Evolutionary conservation across 2,888 invertebrate genomes (phyloP).

Genomic region (Tachina fera): DNA sequence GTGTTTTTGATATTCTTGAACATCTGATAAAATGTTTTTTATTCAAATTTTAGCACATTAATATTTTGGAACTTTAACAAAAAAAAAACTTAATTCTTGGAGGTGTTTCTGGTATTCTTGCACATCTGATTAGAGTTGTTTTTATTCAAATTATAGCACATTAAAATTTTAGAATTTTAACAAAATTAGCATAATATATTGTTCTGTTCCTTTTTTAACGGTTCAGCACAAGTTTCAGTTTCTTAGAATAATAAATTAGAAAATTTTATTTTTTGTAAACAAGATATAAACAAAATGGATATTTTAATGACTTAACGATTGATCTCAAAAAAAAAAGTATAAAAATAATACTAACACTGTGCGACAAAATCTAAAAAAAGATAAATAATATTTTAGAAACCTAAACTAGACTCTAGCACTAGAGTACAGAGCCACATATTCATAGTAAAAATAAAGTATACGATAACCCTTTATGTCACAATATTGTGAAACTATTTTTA

Average conservation of each 20-base stretch:
- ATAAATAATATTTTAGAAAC: too few relatives aligned
- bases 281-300: neutral
- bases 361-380: too few relatives aligned
- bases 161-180: neutral
- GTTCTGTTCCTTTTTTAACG: neutral
- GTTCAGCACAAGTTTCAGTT: neutral
- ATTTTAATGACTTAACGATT: neutral
- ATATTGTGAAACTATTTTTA: too few relatives aligned
- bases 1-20: neutral
- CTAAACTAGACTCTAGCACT: too few relatives aligned
- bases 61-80: too few relatives aligned
- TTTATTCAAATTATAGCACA: neutral
- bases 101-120: constrained; percentile 1
- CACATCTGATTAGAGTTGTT: neutral
- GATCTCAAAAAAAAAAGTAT: neutral
- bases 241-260: neutral
- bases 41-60: neutral
- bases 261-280: neutral
- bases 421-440: too few relatives aligned
- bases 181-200: neutral
- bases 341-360: too few relatives aligned
- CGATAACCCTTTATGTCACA: too few relatives aligned
- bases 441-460: too few relatives aligned
- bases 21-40: neutral
- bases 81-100: neutral